Base-by-base conservation (phyloP, 2,797 vertebrate genomes). In the Spinus pinus region DNA sequence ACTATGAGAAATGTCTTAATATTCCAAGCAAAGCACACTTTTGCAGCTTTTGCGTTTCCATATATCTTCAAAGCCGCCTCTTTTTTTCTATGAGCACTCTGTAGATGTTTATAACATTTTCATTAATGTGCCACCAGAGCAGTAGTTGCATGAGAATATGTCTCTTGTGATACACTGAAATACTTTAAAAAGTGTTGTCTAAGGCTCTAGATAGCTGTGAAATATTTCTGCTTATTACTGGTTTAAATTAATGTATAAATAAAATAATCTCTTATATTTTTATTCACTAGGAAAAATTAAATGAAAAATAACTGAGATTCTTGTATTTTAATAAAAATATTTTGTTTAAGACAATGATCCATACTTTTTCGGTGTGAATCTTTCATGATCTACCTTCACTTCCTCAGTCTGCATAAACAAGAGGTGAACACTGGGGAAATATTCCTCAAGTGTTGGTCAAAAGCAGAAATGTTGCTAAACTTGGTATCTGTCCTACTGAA, bases 1-100 rank as follows among this genome's bases (percentile, higher is more conserved):
- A 81, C 17, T 51, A 53, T 94, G 91, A 95, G 93, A 96, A 96
- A 46, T 88, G 82, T 53, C 83, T 91, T 90, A 92, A 94, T 97
- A 95, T 93, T 90, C 64, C 71, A 95, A 79, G 42, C 2, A 92
- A 81, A 93, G 37, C 37, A 72, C 49, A 72, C 19, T 60, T 79
- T 95, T 96, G 28, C 25, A 87, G 81, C 11, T 89, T 88, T 80
- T 84, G 35, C 61, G 54, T 90, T 85, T 65, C 72, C 37, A 74
- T 75, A 30, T 74, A 62, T 93, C 83, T 90, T 92, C 60, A 92
- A 87, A 86, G 54, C 12, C 49, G 41, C 21, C 15, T 86, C 41
- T 35, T 46, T 90, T 90, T 86, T 58, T 72, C 75, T 69, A 25
- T 78, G 70, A 86, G 19, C 6, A 62, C 15, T 81, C 30, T 49